Conservation (phyloP, 2,113 vertebrate species). For the Paradoxurus hermaphroditus region DNA sequence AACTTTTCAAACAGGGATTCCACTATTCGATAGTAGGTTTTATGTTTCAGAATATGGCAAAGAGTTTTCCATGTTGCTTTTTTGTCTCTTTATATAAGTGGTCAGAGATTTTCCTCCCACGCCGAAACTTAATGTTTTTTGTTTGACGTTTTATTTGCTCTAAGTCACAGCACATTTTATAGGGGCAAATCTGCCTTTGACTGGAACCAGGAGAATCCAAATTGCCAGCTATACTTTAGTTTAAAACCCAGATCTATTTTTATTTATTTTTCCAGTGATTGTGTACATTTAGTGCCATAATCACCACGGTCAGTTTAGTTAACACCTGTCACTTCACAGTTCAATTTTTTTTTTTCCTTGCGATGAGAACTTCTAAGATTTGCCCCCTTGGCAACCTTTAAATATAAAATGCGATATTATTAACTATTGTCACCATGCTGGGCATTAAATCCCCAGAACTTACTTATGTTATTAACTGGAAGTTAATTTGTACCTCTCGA, state of each 20-base stretch:
- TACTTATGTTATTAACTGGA: neutral
- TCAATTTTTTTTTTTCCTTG: neutral
- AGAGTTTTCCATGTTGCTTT: neutral
- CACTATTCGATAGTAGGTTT: neutral
- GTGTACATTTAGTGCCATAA: neutral
- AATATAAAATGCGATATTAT: neutral
- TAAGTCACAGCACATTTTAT: neutral
- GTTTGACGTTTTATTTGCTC: neutral
- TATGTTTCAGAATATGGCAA: neutral
- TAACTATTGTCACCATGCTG: neutral
- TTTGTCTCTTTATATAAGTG: neutral
- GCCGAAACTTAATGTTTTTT: neutral
- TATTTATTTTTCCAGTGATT: neutral
- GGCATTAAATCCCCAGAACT: neutral
- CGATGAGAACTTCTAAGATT: neutral
- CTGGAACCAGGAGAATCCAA: constrained; percentile 9
- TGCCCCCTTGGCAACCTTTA: neutral
- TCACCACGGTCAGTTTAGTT: neutral
- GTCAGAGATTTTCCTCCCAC: neutral
- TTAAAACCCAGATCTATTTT: constrained; percentile 49
- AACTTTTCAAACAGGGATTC: neutral
- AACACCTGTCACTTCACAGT: neutral
- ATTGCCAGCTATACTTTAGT: constrained; percentile 25
- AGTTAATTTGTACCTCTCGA: neutral
- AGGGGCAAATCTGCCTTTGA: neutral